Evolutionary conservation across 2,797 vertebrate species (phyloP), one percentile per base, ranked within the genome.

Genomic region (Spatula clypeata): DNA sequence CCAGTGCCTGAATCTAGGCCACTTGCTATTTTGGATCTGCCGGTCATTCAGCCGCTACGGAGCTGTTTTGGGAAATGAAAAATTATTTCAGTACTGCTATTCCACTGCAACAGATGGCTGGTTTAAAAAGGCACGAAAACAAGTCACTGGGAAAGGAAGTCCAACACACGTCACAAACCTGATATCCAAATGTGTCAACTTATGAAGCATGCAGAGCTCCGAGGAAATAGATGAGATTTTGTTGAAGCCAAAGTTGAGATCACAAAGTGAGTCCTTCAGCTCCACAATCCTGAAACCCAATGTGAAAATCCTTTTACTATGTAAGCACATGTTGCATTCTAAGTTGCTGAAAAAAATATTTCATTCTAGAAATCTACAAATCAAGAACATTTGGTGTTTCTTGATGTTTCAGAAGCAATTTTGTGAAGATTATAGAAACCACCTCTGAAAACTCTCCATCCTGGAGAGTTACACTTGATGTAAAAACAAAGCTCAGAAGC

Each of bases 211-310:
- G 94, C 98, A 98, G 64, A 99, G 94, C 67, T 98, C 98, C 17
- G 95, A 87, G 44, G 99, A 98, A 85, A 99, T 61, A 75, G 86
- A 97, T 45, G 97, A 98, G 89, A 99, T 98, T 91, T 98, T 99
- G 98, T 99, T 99, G 98, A 99, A 99, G 87, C 98, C 98, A 84
- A 99, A 98, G 96, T 98, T 99, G 77, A 99, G 86, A 61, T 99
- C 99, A 79, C 97, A 98, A 18, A 99, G 65, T 0, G 98, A 99
- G 34, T 98, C 98, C 9, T 98, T 98, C 86, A 99, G 94, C 94
- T 99, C 99, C 82, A 98, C 26, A 42, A 99, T 98, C 97, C 99
- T 99, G 97, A 62, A 98, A 97, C 34, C 70, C 85, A 87, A 81
- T 26, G 73, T 0, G 32, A 70, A 84, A 0, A 47, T 1, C 27